Evolutionary conservation across 1,140 invertebrate species (phyloP), one percentile per base, ranked within the genome.

Genomic region (Forficula auricularia): DNA sequence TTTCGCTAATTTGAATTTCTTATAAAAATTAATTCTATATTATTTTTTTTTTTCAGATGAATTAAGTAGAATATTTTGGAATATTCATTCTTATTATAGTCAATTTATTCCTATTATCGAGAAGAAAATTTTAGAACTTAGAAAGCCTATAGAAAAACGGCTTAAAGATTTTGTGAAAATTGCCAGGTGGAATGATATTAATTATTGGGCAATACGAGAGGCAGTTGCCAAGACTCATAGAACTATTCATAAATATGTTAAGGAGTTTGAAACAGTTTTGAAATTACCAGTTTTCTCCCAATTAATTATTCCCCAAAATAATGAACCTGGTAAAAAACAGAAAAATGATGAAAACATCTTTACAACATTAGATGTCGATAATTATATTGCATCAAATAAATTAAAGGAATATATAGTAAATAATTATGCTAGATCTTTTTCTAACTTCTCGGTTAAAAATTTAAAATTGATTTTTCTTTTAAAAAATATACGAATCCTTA

Each of bases 111-210:
- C 60, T 0, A 65, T 71, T 52, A 71, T 97, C 0, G 54, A 63
- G 0, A 60, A 65, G 1, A 66, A 71, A 40, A 75, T 92, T 2
- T 70, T 72, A 15, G 65, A 71, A 3, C 60, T 80, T 6, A 72
- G 77, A 41, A 53, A 65, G 0, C 86, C 88, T 0, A 84, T 95
- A 45, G 86, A 95, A 51, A 92, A 90, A 62, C 83, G 90, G 59
- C 56, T 97, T 1, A 81, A 81, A 47, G 86, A 94, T 46, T 91
- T 89, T 58, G 82, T 97, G 0, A 95, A 96, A 58, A 95, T 98
- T 34, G 81, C 80, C n/a, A 70, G 85, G 22, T 98, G 91, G 82
- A 91, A 86, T 55, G 91, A 98, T 54, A 75, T 91, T 1, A 95
- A 82, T 55, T 92, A 92, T 57, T 95, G 84, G 75, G 75, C 86